phyloP scores from a whole-genome alignment of 2,113 vertebrate species.

The Nannobrachium achirus region DNA sequence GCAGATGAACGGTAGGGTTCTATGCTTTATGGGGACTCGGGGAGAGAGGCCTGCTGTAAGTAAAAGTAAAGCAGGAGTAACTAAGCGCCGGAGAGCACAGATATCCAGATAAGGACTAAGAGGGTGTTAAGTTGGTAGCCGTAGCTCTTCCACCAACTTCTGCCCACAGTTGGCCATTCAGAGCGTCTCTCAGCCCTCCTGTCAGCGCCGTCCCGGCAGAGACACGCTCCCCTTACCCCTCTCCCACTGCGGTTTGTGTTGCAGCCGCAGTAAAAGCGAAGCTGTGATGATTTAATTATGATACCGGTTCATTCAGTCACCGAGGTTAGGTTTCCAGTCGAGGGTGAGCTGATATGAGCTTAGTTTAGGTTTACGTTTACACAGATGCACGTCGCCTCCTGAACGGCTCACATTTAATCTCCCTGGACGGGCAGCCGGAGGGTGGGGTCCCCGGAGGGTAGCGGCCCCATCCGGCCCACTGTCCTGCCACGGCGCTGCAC shows the following conservation, averaged over 20 bases:
- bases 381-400: constrained; percentile 63
- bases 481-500: constrained; percentile 28
- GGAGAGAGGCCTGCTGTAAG: constrained; percentile 65
- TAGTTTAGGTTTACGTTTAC: constrained; percentile 81
- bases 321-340: constrained; percentile 85
- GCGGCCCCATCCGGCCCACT: constrained; percentile 29
- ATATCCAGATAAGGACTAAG: constrained; percentile 76
- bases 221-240: constrained; percentile 58
- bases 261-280: constrained; percentile 82
- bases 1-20: constrained; percentile 41
- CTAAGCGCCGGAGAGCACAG: constrained; percentile 71
- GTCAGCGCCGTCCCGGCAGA: constrained; percentile 46
- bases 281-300: constrained; percentile 97
- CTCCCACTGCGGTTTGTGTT: constrained; percentile 83
- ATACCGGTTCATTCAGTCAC: constrained; percentile 86
- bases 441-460: constrained; percentile 67
- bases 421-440: constrained; percentile 76
- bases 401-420: constrained; percentile 87
- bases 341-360: constrained; percentile 62
- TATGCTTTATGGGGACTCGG: constrained; percentile 37
- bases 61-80: constrained; percentile 76
- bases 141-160: constrained; percentile 40
- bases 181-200: constrained; percentile 36
- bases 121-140: constrained; percentile 67
- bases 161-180: constrained; percentile 46